Conservation (phyloP, 2,888 invertebrate genomes). For the Meliscaeva auricollis region DNA sequence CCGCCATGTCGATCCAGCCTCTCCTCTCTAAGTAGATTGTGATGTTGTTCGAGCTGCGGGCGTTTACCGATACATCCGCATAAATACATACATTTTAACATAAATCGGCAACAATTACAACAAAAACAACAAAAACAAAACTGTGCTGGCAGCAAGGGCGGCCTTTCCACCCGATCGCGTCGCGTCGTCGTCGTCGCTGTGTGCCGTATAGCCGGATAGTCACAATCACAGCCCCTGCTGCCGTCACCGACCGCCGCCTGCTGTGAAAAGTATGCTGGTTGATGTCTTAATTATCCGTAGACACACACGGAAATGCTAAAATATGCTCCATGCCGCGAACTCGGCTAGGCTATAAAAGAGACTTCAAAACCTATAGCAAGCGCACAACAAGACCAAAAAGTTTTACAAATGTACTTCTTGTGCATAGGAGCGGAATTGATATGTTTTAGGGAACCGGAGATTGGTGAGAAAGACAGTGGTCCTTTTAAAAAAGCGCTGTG, state of each 20-base stretch:
- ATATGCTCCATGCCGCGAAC: constrained; percentile 52
- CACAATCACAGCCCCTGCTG: constrained; percentile 9
- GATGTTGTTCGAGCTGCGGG: constrained; percentile 70
- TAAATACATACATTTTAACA: constrained; percentile 35
- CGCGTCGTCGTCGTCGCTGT: neutral
- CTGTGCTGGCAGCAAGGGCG: constrained; percentile 27
- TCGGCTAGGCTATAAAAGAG: constrained; percentile 21
- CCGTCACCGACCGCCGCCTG: constrained; percentile 47
- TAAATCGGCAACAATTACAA: constrained; percentile 70
- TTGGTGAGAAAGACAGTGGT: neutral
- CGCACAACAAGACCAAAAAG: constrained; percentile 19
- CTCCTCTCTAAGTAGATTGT: constrained; percentile 68
- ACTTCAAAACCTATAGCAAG: neutral
- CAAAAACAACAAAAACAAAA: constrained; percentile 27
- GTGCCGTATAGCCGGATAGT: neutral
- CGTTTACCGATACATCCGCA: constrained; percentile 61
- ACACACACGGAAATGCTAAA: constrained; percentile 78
- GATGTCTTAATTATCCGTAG: constrained; percentile 75
- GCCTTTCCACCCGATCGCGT: constrained; percentile 46
- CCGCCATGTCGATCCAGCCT: constrained; percentile 21
- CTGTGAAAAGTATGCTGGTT: constrained; percentile 75
- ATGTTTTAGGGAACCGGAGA: neutral
- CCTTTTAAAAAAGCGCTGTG: no score
- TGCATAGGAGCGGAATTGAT: neutral
- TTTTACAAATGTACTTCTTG: constrained; percentile 6